These are phyloP conservation scores for Temnothorax curvispinosus DNA, from an alignment of 1,140 invertebrate species.

Conservation along the genomic window DNA sequence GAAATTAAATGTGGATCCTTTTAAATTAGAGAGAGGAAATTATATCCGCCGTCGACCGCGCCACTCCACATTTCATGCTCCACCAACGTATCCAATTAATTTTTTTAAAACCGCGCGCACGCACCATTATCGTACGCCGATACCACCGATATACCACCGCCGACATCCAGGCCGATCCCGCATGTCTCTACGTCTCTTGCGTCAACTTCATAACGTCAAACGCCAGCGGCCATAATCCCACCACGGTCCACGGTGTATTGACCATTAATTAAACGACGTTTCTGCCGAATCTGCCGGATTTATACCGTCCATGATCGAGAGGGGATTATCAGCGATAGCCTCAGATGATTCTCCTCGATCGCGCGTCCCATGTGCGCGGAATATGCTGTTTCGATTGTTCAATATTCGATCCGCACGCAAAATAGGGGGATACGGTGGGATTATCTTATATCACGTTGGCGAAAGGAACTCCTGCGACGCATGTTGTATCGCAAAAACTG, in stretches of 20 bases:
- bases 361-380: not conserved
- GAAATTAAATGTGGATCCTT: constrained; percentile 50
- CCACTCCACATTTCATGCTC: constrained; percentile 9
- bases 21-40: constrained; percentile 20
- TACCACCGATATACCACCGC: not conserved
- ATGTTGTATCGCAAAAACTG: not conserved
- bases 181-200: constrained; percentile 11
- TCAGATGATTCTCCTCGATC: constrained; percentile 24
- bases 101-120: constrained; percentile 29
- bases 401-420: not conserved
- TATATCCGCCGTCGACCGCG: not conserved
- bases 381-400: constrained; percentile 18
- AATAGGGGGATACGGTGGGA: constrained; percentile 12
- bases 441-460: not conserved
- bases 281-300: constrained; percentile 60
- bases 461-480: not conserved
- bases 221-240: constrained; percentile 28
- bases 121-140: not conserved
- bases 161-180: not conserved
- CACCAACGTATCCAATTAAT: constrained; percentile 39
- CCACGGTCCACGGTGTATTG: constrained; percentile 46
- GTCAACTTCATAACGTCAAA: constrained; percentile 71
- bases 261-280: constrained; percentile 70
- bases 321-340: constrained; percentile 62
- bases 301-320: constrained; percentile 59